A percentile compares a stretch with the other conserved stretches of the same genome.
Evolutionary conservation across 2,888 invertebrate species (phyloP).

Genomic region (Melitaea athalia): DNA sequence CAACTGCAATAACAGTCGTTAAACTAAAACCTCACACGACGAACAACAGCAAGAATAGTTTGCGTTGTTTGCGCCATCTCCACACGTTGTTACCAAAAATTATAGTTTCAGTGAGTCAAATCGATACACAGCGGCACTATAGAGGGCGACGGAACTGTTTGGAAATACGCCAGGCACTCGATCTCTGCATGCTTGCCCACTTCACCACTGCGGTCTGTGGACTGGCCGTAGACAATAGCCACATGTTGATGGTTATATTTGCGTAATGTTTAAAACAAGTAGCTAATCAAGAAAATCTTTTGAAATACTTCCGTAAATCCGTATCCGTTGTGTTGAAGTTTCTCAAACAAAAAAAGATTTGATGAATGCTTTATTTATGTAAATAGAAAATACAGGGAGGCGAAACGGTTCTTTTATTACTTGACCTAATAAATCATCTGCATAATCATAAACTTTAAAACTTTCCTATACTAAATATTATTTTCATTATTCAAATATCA

Average conservation of each 20-base stretch:
- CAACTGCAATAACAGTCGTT: conserved; percentile 22
- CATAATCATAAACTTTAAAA: neutral
- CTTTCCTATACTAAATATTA: neutral
- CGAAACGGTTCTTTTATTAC: too few species aligned
- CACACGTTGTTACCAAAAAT: conserved; percentile 42
- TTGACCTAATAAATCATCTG: neutral
- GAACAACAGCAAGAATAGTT: conserved; percentile 24
- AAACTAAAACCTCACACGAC: conserved; percentile 22
- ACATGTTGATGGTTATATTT: conserved; percentile 34
- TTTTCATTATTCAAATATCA: neutral
- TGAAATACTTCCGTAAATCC: neutral
- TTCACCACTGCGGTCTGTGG: conserved; percentile 38
- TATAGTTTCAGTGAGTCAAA: conserved; percentile 66
- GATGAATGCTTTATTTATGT: neutral
- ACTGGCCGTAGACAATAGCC: conserved; percentile 31
- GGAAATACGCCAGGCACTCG: conserved; percentile 68
- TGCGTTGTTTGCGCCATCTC: conserved; percentile 36
- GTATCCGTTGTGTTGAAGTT: neutral
- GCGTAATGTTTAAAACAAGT: conserved; percentile 8
- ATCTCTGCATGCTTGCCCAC: conserved; percentile 50
- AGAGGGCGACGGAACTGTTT: conserved; percentile 55
- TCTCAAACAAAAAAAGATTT: neutral
- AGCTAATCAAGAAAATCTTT: neutral
- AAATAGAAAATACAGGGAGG: neutral
- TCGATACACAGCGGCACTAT: conserved; percentile 68